phyloP scores from a whole-genome alignment of 2,797 vertebrate species.

The Acipenser transmontanus region DNA sequence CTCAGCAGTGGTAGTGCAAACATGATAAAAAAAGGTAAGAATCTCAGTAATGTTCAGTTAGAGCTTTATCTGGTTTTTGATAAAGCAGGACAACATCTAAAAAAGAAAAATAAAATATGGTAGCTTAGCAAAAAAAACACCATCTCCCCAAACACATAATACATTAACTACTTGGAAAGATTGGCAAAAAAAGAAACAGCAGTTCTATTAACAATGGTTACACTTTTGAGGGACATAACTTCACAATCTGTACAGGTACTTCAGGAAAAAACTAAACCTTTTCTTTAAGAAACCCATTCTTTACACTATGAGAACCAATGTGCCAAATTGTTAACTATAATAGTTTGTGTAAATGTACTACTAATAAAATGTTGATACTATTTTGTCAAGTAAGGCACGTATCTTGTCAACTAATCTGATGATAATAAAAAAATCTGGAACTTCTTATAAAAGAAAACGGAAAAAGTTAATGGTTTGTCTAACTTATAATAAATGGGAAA shows the following conservation, averaged over 20 bases:
- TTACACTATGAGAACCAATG: slow-evolving; percentile 66
- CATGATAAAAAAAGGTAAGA: slow-evolving; percentile 45
- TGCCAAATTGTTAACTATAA: slow-evolving; percentile 48
- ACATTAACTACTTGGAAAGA: neutral
- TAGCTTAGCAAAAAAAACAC: slow-evolving; percentile 1
- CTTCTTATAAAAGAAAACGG: slow-evolving; percentile 55
- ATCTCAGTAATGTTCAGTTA: slow-evolving; percentile 27
- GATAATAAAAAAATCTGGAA: slow-evolving; percentile 52
- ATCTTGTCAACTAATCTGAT: slow-evolving; percentile 68
- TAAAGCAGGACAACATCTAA: slow-evolving; percentile 13
- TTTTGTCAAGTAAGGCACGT: slow-evolving; percentile 85
- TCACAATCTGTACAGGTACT: slow-evolving; percentile 29
- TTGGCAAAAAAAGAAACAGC: slow-evolving; percentile 1
- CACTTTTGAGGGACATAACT: slow-evolving; percentile 21
- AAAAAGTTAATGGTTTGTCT: slow-evolving; percentile 24
- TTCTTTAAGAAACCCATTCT: slow-evolving; percentile 68
- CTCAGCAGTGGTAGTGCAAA: slow-evolving; percentile 28
- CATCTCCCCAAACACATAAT: neutral
- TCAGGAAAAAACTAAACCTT: slow-evolving; percentile 32
- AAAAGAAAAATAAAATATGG: slow-evolving; percentile 12
- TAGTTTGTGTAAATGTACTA: slow-evolving; percentile 33
- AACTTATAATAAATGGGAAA: slow-evolving; percentile 52
- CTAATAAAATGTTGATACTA: slow-evolving; percentile 43
- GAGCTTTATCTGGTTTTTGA: slow-evolving; percentile 24
- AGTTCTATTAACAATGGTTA: slow-evolving; percentile 14